A percentile compares a stretch with the other conserved stretches of the same genome.
These are phyloP conservation scores for Spea bombifrons DNA, from an alignment of 2,113 vertebrate genomes.

Conservation along the genomic window DNA sequence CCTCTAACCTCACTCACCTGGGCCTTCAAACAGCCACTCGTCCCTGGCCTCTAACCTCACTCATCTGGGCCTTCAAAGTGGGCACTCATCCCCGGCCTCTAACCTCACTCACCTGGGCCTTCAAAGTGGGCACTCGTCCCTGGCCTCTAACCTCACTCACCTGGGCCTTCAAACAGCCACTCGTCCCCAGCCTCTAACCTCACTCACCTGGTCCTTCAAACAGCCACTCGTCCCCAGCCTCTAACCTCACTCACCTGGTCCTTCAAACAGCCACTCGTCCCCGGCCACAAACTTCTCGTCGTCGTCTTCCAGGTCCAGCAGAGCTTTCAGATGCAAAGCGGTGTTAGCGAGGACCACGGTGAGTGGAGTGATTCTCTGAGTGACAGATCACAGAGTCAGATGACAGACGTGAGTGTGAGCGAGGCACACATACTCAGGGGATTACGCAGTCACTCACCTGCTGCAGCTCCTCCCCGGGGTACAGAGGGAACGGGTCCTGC, in stretches of 20 bases:
- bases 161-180: not conserved
- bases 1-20: not conserved
- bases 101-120: too few relatives aligned
- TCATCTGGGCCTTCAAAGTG: too few relatives aligned
- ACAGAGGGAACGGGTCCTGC: constrained; percentile 82
- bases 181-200: too few relatives aligned
- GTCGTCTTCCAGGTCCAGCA: constrained; percentile 77
- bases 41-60: too few relatives aligned
- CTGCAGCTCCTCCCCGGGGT: constrained; percentile 77
- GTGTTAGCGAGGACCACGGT: constrained; percentile 86
- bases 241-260: constrained; percentile 68
- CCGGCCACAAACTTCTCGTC: constrained; percentile 72
- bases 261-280: constrained; percentile 90
- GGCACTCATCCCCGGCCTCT: too few relatives aligned
- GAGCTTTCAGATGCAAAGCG: constrained; percentile 79
- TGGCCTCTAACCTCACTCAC: not conserved
- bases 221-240: constrained; percentile 70
- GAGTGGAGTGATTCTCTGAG: constrained; percentile 75
- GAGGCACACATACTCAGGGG: not conserved
- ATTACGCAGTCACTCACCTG: constrained; percentile 58
- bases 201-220: too few relatives aligned
- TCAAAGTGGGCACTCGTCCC: too few relatives aligned
- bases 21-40: not conserved
- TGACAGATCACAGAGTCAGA: not conserved
- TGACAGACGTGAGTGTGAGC: not conserved